Base-by-base conservation (phyloP, 2,113 vertebrate species). In the Pyxicephalus adspersus region DNA sequence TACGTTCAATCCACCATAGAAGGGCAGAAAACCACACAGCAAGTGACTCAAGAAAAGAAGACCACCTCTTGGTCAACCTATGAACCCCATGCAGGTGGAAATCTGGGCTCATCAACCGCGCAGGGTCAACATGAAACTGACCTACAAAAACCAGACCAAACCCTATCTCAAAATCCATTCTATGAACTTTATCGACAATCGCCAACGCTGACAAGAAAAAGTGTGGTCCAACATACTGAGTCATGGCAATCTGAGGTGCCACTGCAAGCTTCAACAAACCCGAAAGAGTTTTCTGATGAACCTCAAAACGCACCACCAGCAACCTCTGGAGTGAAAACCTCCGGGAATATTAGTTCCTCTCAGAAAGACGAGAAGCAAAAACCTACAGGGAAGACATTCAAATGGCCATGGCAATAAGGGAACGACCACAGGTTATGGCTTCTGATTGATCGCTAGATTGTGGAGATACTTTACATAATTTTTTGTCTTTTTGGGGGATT, bases 391-490 rank as follows among this genome's bases (percentile, higher is more conserved):
- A 77, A 57, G 28, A 16, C 34, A 26, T 77, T 77, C 28, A 77
- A 34, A 23, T 77, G 76, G 76, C 76, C 76, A 8, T 77, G 76
- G 76, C 26, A 77, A 20, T 65, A 26, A 64, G 29, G 45, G 26
- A 38, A 38, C 4, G 20, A 29, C 64, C 8, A 31, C 31, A 67
- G 15, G 4, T 65, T 65, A 18, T 6, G 29, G 20, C 31, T 19
- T 5, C 17, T 34, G 15, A 31, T 25, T 31, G 64, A 63, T 25
- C 38, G 38, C 38, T 2, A 1, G 38, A 13, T 45, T 45, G 38
- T 45, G 6, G 38, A 45, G 34, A 7, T 38, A 38, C 34, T 38
- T 38, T n/a, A n/a, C n/a, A 2, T 5, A 7, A 38, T 7, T 38
- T 38, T 5, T 9, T 5, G 34, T 5, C 5, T 38, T 38, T 38